Conservation (phyloP, 2,888 invertebrate genomes). For the Drosophila koepferae region DNA sequence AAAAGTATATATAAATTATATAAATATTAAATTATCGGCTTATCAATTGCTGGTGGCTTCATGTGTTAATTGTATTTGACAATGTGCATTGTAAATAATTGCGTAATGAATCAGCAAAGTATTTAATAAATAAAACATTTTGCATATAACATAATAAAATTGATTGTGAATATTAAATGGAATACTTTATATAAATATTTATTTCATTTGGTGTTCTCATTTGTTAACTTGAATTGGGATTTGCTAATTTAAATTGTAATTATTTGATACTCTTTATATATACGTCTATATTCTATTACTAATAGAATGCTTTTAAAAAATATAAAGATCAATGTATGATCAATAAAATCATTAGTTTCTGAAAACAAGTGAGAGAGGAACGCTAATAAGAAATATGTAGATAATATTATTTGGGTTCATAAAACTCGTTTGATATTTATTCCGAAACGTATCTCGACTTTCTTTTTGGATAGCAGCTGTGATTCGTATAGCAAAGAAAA, state of each 20-base stretch:
- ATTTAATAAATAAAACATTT: background rate
- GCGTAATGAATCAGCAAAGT: background rate
- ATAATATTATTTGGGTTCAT: background rate
- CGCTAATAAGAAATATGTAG: no score
- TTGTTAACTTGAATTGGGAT: no score
- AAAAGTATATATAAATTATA: slow-evolving; percentile 7
- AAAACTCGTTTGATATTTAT: slow-evolving; percentile 8
- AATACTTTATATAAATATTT: background rate
- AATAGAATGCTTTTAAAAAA: no score
- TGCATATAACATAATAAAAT: background rate
- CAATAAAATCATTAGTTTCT: no score
- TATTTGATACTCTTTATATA: no score
- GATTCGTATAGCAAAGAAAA: slow-evolving; percentile 1
- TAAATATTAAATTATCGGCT: slow-evolving; percentile 6
- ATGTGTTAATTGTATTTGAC: slow-evolving; percentile 6
- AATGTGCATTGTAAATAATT: slow-evolving; percentile 8
- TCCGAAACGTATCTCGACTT: slow-evolving; percentile 17
- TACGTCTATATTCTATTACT: no score
- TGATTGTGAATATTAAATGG: background rate
- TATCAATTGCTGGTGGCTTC: slow-evolving; percentile 17
- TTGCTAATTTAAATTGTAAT: no score
- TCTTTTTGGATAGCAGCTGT: slow-evolving; percentile 11
- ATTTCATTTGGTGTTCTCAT: no score
- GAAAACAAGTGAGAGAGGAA: no score
- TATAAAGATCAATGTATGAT: no score